Evolutionary conservation across 2,888 invertebrate species (phyloP).

Genomic region (Cerastoderma edule): DNA sequence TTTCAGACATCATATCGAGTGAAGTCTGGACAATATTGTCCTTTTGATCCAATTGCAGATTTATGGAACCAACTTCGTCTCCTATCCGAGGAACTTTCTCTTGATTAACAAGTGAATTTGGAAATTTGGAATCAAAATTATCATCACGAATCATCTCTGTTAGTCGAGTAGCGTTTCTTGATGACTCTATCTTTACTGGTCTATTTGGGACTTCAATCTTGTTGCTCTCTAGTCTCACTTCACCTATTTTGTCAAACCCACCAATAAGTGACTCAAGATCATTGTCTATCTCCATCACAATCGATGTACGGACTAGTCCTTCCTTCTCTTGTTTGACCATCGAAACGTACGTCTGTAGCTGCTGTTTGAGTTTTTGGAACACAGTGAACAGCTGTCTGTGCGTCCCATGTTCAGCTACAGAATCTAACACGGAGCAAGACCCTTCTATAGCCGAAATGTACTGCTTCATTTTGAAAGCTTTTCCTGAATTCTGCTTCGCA

Average conservation of each 20-base stretch:
- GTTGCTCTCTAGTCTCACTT: conserved; percentile 5
- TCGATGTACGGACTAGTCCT: conserved; percentile 3
- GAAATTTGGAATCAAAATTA: no score
- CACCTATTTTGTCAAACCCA: conserved; percentile 19
- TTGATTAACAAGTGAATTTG: no score
- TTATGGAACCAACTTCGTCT: no score
- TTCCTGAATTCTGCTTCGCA: conserved; percentile 40
- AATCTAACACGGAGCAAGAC: conserved; percentile 39
- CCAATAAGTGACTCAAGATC: conserved; percentile 9
- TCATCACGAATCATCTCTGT: no score
- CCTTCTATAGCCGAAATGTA: conserved; percentile 43
- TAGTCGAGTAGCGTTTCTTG: no score
- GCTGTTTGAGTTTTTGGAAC: conserved; percentile 38
- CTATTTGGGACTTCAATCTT: background rate
- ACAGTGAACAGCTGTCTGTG: conserved; percentile 41
- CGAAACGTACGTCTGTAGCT: conserved; percentile 43
- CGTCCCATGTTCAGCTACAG: conserved; percentile 41
- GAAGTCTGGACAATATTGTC: no score
- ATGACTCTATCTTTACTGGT: no score
- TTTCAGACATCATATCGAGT: no score
- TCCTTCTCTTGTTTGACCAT: conserved; percentile 43
- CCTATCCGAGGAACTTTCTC: no score
- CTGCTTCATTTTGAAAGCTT: conserved; percentile 46
- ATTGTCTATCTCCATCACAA: conserved; percentile 15
- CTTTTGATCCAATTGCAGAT: no score